Percentiles rank a stretch among this genome's conserved stretches.
Evolutionary conservation across 2,888 invertebrate species (phyloP).

Genomic region (Trichacis sp.): DNA sequence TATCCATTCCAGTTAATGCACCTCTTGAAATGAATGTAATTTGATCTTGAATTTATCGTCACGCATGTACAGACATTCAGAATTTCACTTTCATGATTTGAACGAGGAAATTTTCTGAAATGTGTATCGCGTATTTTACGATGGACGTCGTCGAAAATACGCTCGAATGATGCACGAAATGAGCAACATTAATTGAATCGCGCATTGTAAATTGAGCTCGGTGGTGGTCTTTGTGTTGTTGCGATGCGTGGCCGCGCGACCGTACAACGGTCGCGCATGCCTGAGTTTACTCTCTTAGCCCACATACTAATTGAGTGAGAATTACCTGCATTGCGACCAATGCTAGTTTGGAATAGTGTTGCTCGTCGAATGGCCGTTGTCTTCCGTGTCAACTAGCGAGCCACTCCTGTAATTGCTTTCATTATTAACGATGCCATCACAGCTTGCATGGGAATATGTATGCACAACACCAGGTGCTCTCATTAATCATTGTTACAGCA

Average conservation of each 20-base stretch:
- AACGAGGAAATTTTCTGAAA: no score
- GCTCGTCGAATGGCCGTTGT: conserved; percentile 24
- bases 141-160: no score
- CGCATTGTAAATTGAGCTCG: conserved; percentile 21
- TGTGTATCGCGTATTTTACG: no score
- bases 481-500: conserved; percentile 2
- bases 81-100: no score
- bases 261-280: conserved; percentile 1
- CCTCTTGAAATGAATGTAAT: no score
- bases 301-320: conserved; percentile 56
- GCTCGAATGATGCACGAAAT: not conserved
- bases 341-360: conserved; percentile 22
- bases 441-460: not conserved
- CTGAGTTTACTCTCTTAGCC: conserved; percentile 36
- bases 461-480: not conserved
- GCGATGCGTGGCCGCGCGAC: conserved; percentile 18
- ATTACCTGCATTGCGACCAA: conserved; percentile 53
- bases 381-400: conserved; percentile 18
- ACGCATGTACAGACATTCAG: no score
- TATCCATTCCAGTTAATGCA: no score
- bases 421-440: conserved; percentile 21
- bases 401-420: conserved; percentile 21
- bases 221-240: conserved; percentile 10
- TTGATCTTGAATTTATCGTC: no score
- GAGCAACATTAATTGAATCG: conserved; percentile 1